Evolutionary conservation across 2,113 vertebrate genomes (phyloP).

Genomic region (Merops nubicus): DNA sequence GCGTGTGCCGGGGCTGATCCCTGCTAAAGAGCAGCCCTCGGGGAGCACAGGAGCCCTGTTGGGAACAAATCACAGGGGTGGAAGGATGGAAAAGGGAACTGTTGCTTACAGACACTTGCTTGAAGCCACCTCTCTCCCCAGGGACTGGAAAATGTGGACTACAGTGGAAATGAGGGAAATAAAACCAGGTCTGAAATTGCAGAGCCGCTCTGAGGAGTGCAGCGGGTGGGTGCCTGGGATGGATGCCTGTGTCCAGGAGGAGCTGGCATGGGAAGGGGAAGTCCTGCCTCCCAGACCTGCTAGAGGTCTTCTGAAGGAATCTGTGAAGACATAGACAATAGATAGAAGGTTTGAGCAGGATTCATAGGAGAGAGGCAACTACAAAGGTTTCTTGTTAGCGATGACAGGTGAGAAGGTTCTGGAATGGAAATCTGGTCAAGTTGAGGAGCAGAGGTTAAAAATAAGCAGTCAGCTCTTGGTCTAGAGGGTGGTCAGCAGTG

Average conservation of each 20-base stretch:
- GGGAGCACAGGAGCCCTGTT: not conserved
- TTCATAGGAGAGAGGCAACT: not conserved
- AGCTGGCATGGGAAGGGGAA: not conserved
- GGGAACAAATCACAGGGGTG: not conserved
- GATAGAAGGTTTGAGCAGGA: not conserved
- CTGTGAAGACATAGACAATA: not conserved
- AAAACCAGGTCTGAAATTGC: not conserved
- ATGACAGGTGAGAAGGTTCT: not conserved
- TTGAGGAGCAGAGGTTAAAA: not conserved
- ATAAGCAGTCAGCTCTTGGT: not conserved
- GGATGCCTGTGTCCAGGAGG: accelerated
- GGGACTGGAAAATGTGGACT: constrained; percentile 16
- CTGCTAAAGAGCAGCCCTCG: not conserved
- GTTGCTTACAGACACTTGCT: not conserved
- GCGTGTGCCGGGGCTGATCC: not conserved
- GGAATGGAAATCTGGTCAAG: not conserved
- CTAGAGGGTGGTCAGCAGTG: not conserved
- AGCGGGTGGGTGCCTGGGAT: accelerated
- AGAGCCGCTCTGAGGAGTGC: not conserved
- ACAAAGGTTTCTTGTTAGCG: not conserved
- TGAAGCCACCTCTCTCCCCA: not conserved
- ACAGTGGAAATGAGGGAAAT: not conserved
- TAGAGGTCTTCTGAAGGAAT: not conserved
- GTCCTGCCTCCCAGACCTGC: not conserved
- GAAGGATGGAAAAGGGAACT: not conserved